Conservation (phyloP, 2,113 vertebrate genomes). For the Buteo buteo region DNA sequence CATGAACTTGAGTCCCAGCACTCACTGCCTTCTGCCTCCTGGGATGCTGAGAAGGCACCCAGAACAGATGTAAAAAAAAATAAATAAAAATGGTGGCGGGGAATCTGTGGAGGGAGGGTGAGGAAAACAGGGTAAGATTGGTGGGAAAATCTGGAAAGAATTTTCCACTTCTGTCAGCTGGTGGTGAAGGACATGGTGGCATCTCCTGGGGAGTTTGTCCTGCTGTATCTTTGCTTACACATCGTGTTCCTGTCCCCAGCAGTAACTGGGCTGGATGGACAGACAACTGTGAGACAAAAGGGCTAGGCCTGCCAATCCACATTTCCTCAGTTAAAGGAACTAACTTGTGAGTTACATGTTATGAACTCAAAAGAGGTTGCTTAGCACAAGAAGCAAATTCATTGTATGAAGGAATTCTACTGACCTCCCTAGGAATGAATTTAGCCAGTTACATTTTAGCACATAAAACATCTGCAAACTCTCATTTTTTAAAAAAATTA, state of each 20-base stretch:
- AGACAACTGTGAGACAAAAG: background rate
- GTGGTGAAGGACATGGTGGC: rapidly evolving
- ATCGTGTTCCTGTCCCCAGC: background rate
- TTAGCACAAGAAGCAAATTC: background rate
- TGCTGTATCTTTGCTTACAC: background rate
- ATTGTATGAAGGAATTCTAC: background rate
- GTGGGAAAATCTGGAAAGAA: background rate
- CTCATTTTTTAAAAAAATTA: background rate
- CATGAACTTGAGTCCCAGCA: background rate
- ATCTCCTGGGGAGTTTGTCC: background rate
- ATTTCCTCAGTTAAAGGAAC: background rate
- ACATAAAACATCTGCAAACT: background rate
- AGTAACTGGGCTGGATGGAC: background rate
- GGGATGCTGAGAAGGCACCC: background rate
- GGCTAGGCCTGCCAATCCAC: background rate
- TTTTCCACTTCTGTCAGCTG: background rate
- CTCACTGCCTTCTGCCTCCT: background rate
- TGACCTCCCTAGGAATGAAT: background rate
- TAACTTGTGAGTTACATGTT: background rate
- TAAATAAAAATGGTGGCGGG: rapidly evolving
- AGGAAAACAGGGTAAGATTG: background rate
- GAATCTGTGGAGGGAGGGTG: background rate
- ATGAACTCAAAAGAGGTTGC: background rate
- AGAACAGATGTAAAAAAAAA: background rate
- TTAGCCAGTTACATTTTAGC: background rate